Percentiles rank a stretch among this genome's conserved stretches.
These are phyloP conservation scores for Dromococcyx pavoninus DNA, from an alignment of 2,797 vertebrate species.

Conservation along the genomic window DNA sequence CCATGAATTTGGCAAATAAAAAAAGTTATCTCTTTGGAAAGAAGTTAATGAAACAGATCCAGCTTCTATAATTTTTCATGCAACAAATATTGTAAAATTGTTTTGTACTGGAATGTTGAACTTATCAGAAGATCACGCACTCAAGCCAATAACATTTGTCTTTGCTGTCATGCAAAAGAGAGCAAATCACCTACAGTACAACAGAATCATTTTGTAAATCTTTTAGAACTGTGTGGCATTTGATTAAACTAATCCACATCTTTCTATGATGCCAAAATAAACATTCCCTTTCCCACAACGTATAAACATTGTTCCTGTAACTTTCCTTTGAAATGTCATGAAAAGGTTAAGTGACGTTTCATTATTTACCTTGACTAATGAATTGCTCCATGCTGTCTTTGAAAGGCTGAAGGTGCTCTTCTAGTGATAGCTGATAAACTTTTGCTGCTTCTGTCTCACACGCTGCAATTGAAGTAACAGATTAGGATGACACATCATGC, in stretches of 20 bases:
- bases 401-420: conserved; percentile 93
- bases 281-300: conserved; percentile 52
- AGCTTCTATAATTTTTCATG: conserved; percentile 39
- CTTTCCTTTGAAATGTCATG: conserved; percentile 52
- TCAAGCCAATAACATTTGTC: conserved; percentile 35
- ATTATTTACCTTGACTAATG: conserved; percentile 86
- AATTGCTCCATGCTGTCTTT: conserved; percentile 95
- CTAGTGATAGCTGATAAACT: conserved; percentile 88
- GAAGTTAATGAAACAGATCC: conserved; percentile 47
- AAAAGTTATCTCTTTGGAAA: conserved; percentile 49
- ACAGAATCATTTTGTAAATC: conserved; percentile 22
- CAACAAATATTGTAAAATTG: conserved; percentile 35
- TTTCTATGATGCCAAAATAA: conserved; percentile 68
- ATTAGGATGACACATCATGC: conserved; percentile 4
- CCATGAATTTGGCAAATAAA: neutral
- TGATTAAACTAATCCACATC: conserved; percentile 65
- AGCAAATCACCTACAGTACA: conserved; percentile 48
- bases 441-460: conserved; percentile 91
- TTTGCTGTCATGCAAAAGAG: conserved; percentile 38
- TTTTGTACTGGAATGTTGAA: conserved; percentile 49
- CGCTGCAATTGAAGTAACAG: conserved; percentile 77
- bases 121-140: conserved; percentile 25
- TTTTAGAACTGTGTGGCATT: conserved; percentile 49
- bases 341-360: conserved; percentile 57
- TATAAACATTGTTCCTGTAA: conserved; percentile 56